Evolutionary conservation across 1,140 invertebrate species (phyloP), one percentile per base, ranked within the genome.

Genomic region (Zaprionus davidi): DNA sequence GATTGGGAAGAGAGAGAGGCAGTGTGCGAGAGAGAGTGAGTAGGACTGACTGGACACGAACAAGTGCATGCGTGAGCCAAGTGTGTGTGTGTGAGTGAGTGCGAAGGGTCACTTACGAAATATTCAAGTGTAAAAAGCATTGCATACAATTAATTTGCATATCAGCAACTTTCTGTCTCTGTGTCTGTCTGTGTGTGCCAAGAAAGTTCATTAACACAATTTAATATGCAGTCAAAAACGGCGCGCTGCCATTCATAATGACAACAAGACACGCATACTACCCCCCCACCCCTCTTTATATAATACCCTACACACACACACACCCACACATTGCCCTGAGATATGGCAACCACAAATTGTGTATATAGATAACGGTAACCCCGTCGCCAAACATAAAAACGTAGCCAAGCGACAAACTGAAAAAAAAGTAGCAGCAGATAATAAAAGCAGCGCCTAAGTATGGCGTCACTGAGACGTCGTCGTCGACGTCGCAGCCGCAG

Each of bases 341-440:
- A 73, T 73, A 75, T 73, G 62, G 71, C 49, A 78, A 74, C 78
- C 66, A 68, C 70, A 81, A 76, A 79, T 24, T 76, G 84, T 81
- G 78, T 79, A 71, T 85, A 78, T 80, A 84, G 83, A 87, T 87
- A 87, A 87, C 72, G 83, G 78, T 80, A 72, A 84, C 84, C 85
- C 84, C 82, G 75, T 71, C 76, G 58, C 68, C 67, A 75, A 80
- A 78, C 78, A 82, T 75, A 75, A 78, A 66, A 82, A 86, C 76
- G 66, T 81, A 83, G 78, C 76, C 81, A 75, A 84, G 74, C 85
- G 71, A 78, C 83, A 79, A 78, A 56, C 73, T 73, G 58, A 73
- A 64, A 69, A 82, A 82, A 71, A 76, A 82, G 65, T 56, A 83
- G 71, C 73, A 83, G 84, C 74, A 81, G 81, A 87, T 79, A 79